These are phyloP conservation scores for Lycocorax pyrrhopterus DNA, from an alignment of 2,113 vertebrate genomes.

Conservation along the genomic window DNA sequence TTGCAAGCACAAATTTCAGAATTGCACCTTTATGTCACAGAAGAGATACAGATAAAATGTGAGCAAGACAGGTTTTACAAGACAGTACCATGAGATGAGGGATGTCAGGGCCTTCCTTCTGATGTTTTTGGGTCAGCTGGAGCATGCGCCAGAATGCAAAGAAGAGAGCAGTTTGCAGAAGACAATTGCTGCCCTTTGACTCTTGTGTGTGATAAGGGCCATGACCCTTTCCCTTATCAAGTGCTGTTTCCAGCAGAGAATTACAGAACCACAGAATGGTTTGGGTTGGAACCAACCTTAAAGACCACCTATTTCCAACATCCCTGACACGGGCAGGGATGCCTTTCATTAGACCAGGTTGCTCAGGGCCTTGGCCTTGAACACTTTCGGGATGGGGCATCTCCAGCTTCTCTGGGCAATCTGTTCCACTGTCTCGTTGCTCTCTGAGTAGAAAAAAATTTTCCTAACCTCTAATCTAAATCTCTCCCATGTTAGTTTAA, in stretches of 20 bases:
- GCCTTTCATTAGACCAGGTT: background rate
- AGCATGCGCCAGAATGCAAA: background rate
- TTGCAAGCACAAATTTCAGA: background rate
- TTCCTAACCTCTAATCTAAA: background rate
- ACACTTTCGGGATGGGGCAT: background rate
- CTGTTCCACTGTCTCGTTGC: background rate
- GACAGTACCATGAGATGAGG: background rate
- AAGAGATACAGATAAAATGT: background rate
- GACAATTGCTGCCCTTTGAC: background rate
- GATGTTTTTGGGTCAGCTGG: background rate
- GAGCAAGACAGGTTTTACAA: background rate
- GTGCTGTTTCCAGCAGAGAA: background rate
- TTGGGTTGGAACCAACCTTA: background rate
- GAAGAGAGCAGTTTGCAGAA: background rate
- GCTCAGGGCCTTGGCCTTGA: background rate
- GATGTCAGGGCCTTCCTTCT: background rate
- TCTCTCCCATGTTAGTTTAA: background rate
- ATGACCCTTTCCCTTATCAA: background rate
- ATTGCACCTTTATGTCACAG: background rate
- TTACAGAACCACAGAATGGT: background rate
- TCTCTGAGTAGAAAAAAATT: background rate
- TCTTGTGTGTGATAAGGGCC: background rate
- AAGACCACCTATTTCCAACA: background rate
- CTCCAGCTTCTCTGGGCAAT: background rate
- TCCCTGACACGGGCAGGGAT: background rate